Evolutionary conservation across 2,888 invertebrate genomes (phyloP).

Genomic region (Plebejus anna): DNA sequence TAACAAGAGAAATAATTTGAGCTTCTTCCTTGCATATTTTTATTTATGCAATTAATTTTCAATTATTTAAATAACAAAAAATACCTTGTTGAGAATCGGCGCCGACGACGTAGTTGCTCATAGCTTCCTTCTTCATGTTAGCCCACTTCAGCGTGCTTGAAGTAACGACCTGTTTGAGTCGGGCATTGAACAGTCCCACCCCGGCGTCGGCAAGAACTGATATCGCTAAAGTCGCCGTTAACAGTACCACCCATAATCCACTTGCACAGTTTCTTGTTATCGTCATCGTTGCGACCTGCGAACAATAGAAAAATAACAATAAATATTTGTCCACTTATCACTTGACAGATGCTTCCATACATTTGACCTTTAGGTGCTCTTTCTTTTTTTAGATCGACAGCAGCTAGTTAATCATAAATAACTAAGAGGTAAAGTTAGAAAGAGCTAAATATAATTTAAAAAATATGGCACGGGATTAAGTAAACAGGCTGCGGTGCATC

Average conservation of each 20-base stretch:
- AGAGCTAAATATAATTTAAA: constrained; percentile 25
- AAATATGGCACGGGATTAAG: constrained; percentile 33
- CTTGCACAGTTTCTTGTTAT: constrained; percentile 60
- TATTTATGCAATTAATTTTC: background rate
- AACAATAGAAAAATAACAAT: constrained; percentile 32
- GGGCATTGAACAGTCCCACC: constrained; percentile 66
- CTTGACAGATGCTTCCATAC: background rate
- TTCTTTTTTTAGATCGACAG: background rate
- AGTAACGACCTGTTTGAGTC: constrained; percentile 84
- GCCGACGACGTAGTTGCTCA: constrained; percentile 83
- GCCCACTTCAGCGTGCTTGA: constrained; percentile 91
- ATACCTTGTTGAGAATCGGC: constrained; percentile 63
- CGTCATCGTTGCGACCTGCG: constrained; percentile 52
- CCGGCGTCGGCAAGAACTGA: constrained; percentile 56
- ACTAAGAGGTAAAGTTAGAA: constrained; percentile 16
- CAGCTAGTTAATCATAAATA: background rate
- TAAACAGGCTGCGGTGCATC: constrained; percentile 33
- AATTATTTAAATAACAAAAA: background rate
- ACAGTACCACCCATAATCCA: constrained; percentile 65
- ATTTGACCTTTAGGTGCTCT: background rate
- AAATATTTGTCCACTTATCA: background rate
- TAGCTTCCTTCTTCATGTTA: constrained; percentile 64
- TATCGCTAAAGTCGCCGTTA: constrained; percentile 58
- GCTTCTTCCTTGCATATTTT: background rate
- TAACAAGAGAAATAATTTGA: constrained; percentile 25